Percentiles rank a stretch among this genome's conserved stretches.
phyloP scores from a whole-genome alignment of 2,797 vertebrate genomes.

The Cryptoprocta ferox region DNA sequence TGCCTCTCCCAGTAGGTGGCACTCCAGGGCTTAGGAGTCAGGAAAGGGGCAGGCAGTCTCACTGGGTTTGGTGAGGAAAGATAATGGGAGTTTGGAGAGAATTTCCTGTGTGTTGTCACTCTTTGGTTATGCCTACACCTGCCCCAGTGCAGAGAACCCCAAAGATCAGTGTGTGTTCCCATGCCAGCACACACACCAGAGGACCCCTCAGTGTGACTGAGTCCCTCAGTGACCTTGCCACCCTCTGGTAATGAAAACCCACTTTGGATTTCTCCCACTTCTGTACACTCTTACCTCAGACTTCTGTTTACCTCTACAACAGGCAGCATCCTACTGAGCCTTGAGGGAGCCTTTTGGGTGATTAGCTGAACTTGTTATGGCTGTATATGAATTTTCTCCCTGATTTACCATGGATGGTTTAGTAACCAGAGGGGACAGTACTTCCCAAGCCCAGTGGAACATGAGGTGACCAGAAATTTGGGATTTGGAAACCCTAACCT shows the following conservation, averaged over 20 bases:
- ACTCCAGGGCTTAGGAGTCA: conserved; percentile 81
- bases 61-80: background rate
- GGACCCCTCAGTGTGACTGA: background rate
- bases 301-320: background rate
- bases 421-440: conserved; percentile 65
- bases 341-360: background rate
- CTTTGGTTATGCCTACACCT: background rate
- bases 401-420: conserved; percentile 53
- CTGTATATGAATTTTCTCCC: conserved; percentile 73
- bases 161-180: background rate
- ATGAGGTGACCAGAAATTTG: conserved; percentile 69
- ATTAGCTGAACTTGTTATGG: background rate
- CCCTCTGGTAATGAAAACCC: background rate
- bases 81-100: background rate
- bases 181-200: background rate
- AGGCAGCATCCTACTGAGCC: background rate
- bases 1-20: conserved; percentile 86
- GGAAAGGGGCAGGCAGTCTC: background rate
- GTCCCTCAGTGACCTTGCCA: background rate
- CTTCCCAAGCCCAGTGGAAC: background rate
- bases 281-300: background rate
- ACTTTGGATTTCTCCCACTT: background rate
- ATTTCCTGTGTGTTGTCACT: background rate
- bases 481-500: background rate
- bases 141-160: background rate